Base-by-base conservation (phyloP, 2,113 vertebrate species). In the Callionymus lyra region DNA sequence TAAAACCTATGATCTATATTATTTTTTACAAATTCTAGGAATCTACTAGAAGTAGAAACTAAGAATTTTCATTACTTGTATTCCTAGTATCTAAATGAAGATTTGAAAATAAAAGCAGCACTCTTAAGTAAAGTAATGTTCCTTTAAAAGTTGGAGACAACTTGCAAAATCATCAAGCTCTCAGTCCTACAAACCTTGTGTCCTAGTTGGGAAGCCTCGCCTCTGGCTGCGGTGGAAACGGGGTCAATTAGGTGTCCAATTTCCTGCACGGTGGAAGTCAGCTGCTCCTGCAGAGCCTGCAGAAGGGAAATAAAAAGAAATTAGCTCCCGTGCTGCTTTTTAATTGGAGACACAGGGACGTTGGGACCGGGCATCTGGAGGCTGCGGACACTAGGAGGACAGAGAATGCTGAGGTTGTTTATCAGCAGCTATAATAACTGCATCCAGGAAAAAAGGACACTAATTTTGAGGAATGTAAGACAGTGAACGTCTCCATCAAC, bases 171-270 rank as follows among this genome's bases (percentile, higher is more conserved):
- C 8, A 27, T 4, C 4, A 8, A 27, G 50, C 43, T 67, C 38
- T 16, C 35, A 68, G 73, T 14, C 50, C 72, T 56, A 59, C 15
- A 60, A 69, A 97, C 95, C 93, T 97, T 99, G 76, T 97, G 94
- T 38, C 95, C 95, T 56, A 99, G 88, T 80, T 99, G 94, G 41
- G 94, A 92, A 16, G 94, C 94, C 65, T 99, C 94, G 55, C 94
- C 95, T 8, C 92, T 85, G 38, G 95, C 93, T 10, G 92, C 93
- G 0, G 91, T 98, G 47, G 90, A 90, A 50, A 96, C 90, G 21
- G 95, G 95, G 70, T 97, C 92, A 2, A 99, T 93, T 34, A 99
- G 89, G 63, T 97, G 88, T 1, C 94, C 93, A 9, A 99, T 97
- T 73, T 99, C 95, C 71, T 99, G 95, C 33, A 98, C 94, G 0